Percentiles rank a stretch among this genome's conserved stretches.
phyloP scores from a whole-genome alignment of 2,888 invertebrate species.

The Lycaena phlaeas region DNA sequence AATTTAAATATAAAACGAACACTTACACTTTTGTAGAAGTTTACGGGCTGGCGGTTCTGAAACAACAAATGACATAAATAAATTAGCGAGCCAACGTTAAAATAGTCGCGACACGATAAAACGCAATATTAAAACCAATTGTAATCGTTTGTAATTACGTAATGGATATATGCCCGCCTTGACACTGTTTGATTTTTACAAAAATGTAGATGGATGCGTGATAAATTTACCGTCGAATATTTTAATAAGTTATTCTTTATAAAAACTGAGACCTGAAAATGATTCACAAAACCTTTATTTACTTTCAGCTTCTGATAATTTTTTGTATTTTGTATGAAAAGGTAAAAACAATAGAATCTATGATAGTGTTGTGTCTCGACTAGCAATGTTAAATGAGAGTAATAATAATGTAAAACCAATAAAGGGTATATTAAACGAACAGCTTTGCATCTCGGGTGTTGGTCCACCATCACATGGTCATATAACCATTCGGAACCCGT shows the following conservation, averaged over 20 bases:
- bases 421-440: too few species aligned
- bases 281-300: too few species aligned
- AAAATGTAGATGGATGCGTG: constrained; percentile 37
- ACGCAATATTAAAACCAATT: constrained; percentile 11
- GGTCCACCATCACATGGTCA: too few species aligned
- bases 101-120: neutral
- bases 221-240: constrained; percentile 13
- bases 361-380: too few species aligned
- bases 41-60: constrained; percentile 29
- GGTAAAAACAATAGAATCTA: too few species aligned
- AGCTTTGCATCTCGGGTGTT: too few species aligned
- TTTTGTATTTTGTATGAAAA: too few species aligned
- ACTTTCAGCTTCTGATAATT: too few species aligned
- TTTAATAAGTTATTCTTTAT: neutral
- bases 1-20: constrained; percentile 12
- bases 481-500: too few species aligned
- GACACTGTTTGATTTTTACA: constrained; percentile 51
- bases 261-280: neutral
- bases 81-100: neutral
- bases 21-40: constrained; percentile 51
- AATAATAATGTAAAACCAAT: too few species aligned
- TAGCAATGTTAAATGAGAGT: too few species aligned
- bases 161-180: constrained; percentile 58
- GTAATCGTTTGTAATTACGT: constrained; percentile 31
- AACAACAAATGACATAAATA: constrained; percentile 29